A percentile compares a stretch with the other conserved stretches of the same genome.
Conservation (phyloP, 2,113 vertebrate genomes). For the Sclerurus mexicanus region DNA sequence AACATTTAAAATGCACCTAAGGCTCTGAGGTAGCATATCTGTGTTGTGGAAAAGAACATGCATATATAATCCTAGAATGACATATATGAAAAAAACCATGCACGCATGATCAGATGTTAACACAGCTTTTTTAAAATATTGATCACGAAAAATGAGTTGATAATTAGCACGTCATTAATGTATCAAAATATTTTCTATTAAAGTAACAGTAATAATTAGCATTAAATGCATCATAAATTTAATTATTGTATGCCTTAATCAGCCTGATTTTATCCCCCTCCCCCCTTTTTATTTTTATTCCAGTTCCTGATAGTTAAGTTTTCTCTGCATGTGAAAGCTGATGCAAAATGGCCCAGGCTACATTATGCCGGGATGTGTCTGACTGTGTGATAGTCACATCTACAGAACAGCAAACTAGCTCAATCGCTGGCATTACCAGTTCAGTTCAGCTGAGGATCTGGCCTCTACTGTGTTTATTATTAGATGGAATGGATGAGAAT, state of each 20-base stretch:
- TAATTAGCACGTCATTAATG: background rate
- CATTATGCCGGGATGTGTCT: background rate
- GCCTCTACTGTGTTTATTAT: conserved; percentile 8
- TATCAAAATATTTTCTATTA: background rate
- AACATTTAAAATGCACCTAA: background rate
- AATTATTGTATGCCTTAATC: background rate
- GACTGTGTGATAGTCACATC: background rate
- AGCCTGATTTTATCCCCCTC: background rate
- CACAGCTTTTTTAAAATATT: background rate
- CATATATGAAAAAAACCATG: background rate
- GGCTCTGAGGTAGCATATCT: background rate
- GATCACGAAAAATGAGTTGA: background rate
- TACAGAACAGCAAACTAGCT: background rate
- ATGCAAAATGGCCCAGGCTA: background rate
- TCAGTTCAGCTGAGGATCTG: conserved; percentile 31
- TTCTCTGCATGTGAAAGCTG: background rate
- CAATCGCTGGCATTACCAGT: background rate
- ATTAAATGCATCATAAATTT: background rate
- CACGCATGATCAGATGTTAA: background rate
- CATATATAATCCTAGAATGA: background rate
- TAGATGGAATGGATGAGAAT: background rate
- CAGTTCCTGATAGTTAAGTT: background rate
- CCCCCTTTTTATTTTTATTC: background rate
- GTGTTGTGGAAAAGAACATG: background rate
- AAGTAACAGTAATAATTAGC: background rate